Evolutionary conservation across 2,113 vertebrate species (phyloP).

Genomic region (Plecturocebus donacophilus): DNA sequence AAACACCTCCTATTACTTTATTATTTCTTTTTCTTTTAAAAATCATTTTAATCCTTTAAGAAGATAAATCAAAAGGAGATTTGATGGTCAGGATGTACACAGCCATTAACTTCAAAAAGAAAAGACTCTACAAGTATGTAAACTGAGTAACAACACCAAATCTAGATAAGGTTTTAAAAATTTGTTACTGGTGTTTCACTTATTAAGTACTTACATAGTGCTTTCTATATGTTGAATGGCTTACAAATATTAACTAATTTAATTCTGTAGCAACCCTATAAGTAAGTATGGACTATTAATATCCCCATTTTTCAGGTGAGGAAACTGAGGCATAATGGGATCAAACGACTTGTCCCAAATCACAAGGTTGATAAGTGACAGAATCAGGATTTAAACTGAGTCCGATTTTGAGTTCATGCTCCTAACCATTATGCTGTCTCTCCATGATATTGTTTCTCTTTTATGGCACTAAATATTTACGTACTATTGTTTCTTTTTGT

Average conservation of each 20-base stretch:
- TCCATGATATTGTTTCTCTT: background rate
- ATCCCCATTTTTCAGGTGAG: background rate
- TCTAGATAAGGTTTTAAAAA: background rate
- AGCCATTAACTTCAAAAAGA: background rate
- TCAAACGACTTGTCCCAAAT: background rate
- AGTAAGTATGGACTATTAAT: background rate
- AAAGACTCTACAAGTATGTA: background rate
- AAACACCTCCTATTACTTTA: background rate
- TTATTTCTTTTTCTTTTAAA: background rate
- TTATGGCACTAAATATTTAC: background rate
- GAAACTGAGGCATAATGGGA: background rate
- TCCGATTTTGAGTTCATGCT: background rate
- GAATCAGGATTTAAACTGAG: background rate
- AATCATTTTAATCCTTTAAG: slow-evolving; percentile 4
- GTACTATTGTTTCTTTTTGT: background rate
- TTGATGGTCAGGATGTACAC: background rate
- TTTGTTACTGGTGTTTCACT: background rate
- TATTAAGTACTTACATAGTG: background rate
- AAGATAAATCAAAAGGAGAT: background rate
- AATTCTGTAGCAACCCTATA: background rate
- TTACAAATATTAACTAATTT: slow-evolving; percentile 30
- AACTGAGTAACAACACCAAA: slow-evolving; percentile 16
- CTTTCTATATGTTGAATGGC: background rate
- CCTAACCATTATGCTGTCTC: background rate
- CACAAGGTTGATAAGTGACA: background rate